Evolutionary conservation across 2,888 invertebrate species (phyloP), one percentile per base, ranked within the genome.

Genomic region (Zonitis immaculata): DNA sequence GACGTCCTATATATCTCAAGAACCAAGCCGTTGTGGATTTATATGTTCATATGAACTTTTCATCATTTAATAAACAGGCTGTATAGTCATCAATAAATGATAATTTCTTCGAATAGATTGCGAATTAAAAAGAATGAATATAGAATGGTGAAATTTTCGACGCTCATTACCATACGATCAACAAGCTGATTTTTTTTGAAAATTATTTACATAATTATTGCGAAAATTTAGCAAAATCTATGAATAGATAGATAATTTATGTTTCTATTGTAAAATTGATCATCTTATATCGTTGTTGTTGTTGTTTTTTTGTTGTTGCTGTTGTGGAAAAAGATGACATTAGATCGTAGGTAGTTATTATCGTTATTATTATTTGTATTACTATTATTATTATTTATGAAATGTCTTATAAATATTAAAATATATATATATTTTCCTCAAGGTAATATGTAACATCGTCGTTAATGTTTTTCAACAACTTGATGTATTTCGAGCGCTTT

Each of bases 321-420:
- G n/a, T 22, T 22, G 22, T 4, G 5, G 5, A 22, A 22, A 22
- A 22, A 22, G 22, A 5, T 20, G 18, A 35, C 35, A 39, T 39
- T n/a, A 20, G 1, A 4, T 11, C 39, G 39, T 39, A 20, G 39
- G 39, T n/a, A 20, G 39, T 39, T 39, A 39, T 1, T 4, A 39
- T 39, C 20, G 20, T 20, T 39, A 20, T 28, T 28, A 3, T 20
- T 39, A 20, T 39, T 39, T 4, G 3, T 22, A 22, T 22, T 5
- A 22, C 5, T 22, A 22, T 22, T 22, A 3, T 4, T 22, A 22
- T 22, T 22, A 22, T 22, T 22, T 25, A 42, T 26, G 30, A 47
- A 47, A 52, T 47, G 44, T 12, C 53, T 53, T 46, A 53, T 53
- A 53, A 53, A 53, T 53, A 53, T 53, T 53, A 49, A 53, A 53